Conservation (phyloP, 2,797 vertebrate species). For the Xiphorhynchus erythropygius region DNA sequence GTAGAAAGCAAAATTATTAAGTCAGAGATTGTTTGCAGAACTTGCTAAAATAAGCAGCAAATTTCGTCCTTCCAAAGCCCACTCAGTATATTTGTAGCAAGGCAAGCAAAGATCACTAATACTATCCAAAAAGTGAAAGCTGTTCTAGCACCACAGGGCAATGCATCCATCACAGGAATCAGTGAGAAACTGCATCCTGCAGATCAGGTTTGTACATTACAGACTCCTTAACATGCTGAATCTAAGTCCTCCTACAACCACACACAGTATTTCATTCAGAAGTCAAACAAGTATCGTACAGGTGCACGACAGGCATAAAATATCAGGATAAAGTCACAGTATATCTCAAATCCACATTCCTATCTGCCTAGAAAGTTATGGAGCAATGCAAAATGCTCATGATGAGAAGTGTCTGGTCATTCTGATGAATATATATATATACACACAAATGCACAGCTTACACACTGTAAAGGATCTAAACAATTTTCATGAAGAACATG, state of each 20-base stretch:
- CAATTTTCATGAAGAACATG: background rate
- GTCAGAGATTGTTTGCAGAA: slow-evolving; percentile 25
- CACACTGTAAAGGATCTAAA: background rate
- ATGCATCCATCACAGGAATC: background rate
- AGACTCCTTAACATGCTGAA: background rate
- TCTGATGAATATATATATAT: background rate
- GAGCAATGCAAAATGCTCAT: background rate
- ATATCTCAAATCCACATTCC: background rate
- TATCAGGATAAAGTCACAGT: background rate
- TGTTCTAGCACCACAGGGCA: background rate
- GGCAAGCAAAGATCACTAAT: background rate
- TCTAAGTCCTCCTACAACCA: background rate
- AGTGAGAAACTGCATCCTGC: background rate
- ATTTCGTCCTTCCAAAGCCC: background rate
- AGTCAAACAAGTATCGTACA: background rate
- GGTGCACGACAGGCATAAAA: background rate
- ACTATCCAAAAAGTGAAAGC: background rate
- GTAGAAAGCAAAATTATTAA: slow-evolving; percentile 40
- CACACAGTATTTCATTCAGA: background rate
- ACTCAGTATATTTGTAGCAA: background rate
- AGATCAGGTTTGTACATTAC: background rate
- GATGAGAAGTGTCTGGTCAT: background rate
- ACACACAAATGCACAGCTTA: background rate
- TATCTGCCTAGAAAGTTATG: background rate
- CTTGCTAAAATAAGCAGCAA: slow-evolving; percentile 6